Evolutionary conservation across 2,797 vertebrate genomes (phyloP).

Genomic region (Thamnophis elegans): DNA sequence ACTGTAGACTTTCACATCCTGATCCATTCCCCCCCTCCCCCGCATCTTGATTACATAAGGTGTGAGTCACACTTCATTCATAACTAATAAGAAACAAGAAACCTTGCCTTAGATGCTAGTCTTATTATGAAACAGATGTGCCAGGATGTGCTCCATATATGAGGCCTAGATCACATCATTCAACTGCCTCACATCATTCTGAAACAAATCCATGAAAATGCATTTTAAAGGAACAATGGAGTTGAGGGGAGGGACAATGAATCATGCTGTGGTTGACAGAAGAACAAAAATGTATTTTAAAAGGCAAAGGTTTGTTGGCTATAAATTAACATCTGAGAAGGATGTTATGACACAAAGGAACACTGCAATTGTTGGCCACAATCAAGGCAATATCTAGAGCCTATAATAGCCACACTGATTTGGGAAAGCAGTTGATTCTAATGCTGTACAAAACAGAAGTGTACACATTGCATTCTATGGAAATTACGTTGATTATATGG

Average conservation of each 20-base stretch:
- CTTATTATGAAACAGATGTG: conserved; percentile 3
- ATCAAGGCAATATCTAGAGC: background rate
- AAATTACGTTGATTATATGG: background rate
- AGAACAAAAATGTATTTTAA: background rate
- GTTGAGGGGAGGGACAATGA: background rate
- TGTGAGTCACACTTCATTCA: conserved; percentile 24
- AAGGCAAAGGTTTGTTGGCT: background rate
- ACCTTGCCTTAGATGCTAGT: background rate
- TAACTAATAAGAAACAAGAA: conserved; percentile 9
- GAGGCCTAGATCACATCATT: background rate
- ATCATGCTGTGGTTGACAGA: background rate
- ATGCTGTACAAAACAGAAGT: background rate
- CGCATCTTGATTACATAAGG: conserved; percentile 8
- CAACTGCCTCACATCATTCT: background rate
- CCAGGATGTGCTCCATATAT: conserved; percentile 4
- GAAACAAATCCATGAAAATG: background rate
- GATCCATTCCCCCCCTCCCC: background rate
- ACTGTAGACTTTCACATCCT: background rate
- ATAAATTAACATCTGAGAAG: background rate
- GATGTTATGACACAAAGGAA: conserved; percentile 1
- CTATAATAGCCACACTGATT: background rate
- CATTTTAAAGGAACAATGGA: background rate
- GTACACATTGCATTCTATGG: background rate
- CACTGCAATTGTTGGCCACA: background rate
- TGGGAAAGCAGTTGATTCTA: background rate